Conservation (phyloP, 2,113 vertebrate species). For the Chionomys nivalis region DNA sequence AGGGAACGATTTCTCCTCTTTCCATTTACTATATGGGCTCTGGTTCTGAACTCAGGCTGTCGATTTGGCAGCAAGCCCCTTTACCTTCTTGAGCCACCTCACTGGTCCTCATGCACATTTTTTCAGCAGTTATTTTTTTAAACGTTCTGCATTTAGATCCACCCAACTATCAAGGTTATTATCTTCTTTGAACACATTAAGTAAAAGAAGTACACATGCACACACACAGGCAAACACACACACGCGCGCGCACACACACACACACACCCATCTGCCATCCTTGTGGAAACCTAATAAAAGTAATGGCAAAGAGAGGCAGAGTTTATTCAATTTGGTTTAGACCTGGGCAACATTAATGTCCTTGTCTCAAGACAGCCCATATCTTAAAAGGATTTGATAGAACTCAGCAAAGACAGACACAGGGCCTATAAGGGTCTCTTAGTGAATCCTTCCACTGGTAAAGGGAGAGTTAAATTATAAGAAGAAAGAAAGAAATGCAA, state of each 20-base stretch:
- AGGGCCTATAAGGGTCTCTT: background rate
- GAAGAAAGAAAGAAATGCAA: constrained; percentile 71
- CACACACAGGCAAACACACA: background rate
- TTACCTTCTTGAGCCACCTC: background rate
- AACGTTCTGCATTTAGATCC: background rate
- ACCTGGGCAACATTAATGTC: constrained; percentile 61
- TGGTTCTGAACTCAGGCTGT: background rate
- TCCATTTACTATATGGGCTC: background rate
- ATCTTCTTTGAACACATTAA: constrained; percentile 49
- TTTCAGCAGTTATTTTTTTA: background rate
- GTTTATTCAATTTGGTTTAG: constrained; percentile 70
- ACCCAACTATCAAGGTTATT: constrained; percentile 31
- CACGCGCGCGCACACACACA: background rate
- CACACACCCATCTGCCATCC: constrained; percentile 33
- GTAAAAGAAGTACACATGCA: background rate
- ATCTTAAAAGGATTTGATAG: constrained; percentile 36
- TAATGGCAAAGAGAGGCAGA: constrained; percentile 68
- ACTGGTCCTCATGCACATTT: background rate
- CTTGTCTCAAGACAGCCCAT: constrained; percentile 50
- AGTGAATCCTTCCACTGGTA: constrained; percentile 8
- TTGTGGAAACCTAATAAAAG: constrained; percentile 78
- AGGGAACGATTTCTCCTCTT: background rate
- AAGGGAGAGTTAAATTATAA: constrained; percentile 68
- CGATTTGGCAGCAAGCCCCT: background rate
- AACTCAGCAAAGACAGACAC: constrained; percentile 26